Base-by-base conservation (phyloP, 1,140 invertebrate species). In the Scaptomyza pallida region DNA sequence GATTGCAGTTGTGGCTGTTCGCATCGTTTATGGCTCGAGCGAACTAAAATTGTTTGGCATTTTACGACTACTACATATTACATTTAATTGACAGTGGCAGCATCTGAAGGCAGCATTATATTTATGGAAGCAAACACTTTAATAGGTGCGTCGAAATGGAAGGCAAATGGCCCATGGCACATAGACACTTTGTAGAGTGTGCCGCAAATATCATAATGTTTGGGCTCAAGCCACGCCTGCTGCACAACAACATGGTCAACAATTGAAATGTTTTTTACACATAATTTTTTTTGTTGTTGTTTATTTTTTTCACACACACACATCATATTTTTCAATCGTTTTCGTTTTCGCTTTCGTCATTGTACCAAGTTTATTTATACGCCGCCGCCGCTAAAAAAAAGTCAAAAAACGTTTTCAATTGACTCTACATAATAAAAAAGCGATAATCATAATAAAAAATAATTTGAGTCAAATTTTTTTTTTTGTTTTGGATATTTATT, bases 1-100 rank as follows among this genome's bases (percentile, higher is more conserved):
- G 45, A 45, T 64, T 76, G 77, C 65, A 69, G 26, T 76, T 80
- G 65, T 54, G 17, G 41, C 10, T 62, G 52, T 33, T 48, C 23
- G 41, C 65, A 26, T 64, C 26, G 33, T 65, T 83, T 83, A 73
- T 76, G 76, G 75, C 5, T 23, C 26, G 17, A 45, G 40, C 71
- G 40, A 47, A 50, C 50, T n/a, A 44, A 33, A 52, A 33, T 41
- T 30, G 4, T 69, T 59, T 67, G 63, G 59, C 68, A 26, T 52
- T 85, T 86, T 73, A 85, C 54, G 81, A 86, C 72, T 60, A 61
- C 72, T 76, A 70, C 81, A 86, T 85, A 74, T 86, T 71, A 67
- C 61, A 67, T 77, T 86, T 81, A 85, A 85, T 86, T 86, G 80
- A 60, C 73, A 74, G 60, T 41, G 19, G 48, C 65, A 47, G 45